phyloP scores from a whole-genome alignment of 2,888 invertebrate species.

The Drosophila eohydei region DNA sequence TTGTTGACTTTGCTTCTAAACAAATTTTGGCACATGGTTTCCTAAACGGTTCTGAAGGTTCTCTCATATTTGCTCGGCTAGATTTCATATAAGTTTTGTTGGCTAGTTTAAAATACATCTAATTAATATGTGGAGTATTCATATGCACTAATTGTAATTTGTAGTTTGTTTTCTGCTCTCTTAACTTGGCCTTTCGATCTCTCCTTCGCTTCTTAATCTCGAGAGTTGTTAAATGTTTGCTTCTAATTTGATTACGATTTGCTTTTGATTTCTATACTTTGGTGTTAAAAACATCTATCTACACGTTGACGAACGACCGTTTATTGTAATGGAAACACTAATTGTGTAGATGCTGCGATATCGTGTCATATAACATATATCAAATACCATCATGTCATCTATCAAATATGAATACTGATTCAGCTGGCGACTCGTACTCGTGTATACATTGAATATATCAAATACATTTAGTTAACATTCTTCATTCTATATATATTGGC shows the following conservation, averaged over 20 bases:
- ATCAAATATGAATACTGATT: constrained; percentile 74
- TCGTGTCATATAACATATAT: constrained; percentile 51
- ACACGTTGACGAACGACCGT: constrained; percentile 76
- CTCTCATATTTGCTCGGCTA: constrained; percentile 38
- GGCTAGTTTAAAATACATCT: constrained; percentile 77
- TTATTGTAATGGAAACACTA: constrained; percentile 74
- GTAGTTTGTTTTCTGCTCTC: constrained; percentile 59
- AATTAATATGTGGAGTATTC: constrained; percentile 64
- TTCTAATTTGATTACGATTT: constrained; percentile 70
- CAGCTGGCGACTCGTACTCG: constrained; percentile 63
- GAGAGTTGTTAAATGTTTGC: constrained; percentile 23
- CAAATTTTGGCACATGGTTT: constrained; percentile 84
- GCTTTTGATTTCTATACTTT: constrained; percentile 68
- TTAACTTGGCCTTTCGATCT: constrained; percentile 35
- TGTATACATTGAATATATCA: constrained; percentile 62
- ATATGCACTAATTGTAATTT: constrained; percentile 61
- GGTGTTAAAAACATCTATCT: constrained; percentile 77
- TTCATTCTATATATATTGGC: constrained; percentile 45
- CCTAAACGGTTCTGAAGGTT: constrained; percentile 76
- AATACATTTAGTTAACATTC: constrained; percentile 81
- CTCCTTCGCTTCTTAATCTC: not conserved
- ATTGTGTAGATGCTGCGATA: constrained; percentile 55
- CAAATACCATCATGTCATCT: constrained; percentile 29
- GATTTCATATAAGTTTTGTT: constrained; percentile 47
- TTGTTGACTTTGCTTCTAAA: constrained; percentile 56